Conservation (phyloP, 2,113 vertebrate genomes). For the Porphyrio hochstetteri region DNA sequence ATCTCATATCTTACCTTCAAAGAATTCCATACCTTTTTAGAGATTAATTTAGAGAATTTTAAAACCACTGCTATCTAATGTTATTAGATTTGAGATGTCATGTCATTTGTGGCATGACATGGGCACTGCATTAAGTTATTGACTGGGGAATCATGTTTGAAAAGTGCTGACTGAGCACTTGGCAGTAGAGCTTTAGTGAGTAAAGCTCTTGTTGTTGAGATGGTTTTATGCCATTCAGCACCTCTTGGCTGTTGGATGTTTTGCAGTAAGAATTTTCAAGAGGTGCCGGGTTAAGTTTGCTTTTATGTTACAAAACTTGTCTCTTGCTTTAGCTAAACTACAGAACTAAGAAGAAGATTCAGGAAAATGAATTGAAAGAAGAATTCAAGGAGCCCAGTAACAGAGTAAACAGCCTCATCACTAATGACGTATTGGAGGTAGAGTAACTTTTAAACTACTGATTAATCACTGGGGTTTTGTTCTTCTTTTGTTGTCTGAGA, state of each 20-base stretch:
- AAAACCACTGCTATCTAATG: not conserved
- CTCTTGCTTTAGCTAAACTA: constrained; percentile 73
- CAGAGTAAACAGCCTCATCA: constrained; percentile 75
- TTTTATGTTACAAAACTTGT: not conserved
- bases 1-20: not conserved
- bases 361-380: constrained; percentile 60
- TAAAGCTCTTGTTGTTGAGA: not conserved
- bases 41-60: not conserved
- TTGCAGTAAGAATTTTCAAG: not conserved
- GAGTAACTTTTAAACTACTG: not conserved
- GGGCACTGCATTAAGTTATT: not conserved
- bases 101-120: not conserved
- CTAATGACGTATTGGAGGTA: constrained; percentile 79
- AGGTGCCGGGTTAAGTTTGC: not conserved
- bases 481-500: not conserved
- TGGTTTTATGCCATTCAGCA: not conserved
- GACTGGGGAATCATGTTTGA: not conserved
- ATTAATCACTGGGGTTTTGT: not conserved
- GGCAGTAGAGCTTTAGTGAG: not conserved
- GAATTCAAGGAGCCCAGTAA: constrained; percentile 78
- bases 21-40: not conserved
- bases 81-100: not conserved
- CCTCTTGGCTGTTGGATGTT: not conserved
- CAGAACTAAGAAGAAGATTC: constrained; percentile 71
- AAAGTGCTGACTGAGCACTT: not conserved